phyloP scores from a whole-genome alignment of 2,113 vertebrate genomes.

The Paratilapia polleni region DNA sequence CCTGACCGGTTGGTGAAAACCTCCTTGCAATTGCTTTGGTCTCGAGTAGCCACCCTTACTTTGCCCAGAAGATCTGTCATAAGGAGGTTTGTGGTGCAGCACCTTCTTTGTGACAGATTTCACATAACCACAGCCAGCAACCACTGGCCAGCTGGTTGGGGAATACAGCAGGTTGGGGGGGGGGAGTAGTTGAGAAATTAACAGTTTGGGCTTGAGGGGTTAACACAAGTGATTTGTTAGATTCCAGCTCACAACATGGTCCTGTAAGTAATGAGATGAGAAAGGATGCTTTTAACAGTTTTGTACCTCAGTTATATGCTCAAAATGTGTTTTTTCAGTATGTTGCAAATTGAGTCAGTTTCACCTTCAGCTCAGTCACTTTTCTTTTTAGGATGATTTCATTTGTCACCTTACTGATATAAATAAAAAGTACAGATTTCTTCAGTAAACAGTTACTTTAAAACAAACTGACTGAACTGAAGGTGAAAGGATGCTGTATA shows the following conservation, averaged over 20 bases:
- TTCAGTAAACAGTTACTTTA: background rate
- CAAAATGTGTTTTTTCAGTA: conserved; percentile 2
- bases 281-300: conserved; percentile 17
- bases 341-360: background rate
- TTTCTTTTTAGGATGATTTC: background rate
- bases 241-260: conserved; percentile 14
- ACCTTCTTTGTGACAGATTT: background rate
- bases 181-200: background rate
- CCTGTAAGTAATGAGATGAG: background rate
- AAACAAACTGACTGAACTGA: conserved; percentile 13
- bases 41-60: no score
- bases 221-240: background rate
- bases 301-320: conserved; percentile 40
- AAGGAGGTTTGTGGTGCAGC: background rate
- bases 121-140: background rate
- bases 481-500: conserved; percentile 10
- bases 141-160: background rate
- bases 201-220: background rate
- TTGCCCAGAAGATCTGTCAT: no score
- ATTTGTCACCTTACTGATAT: background rate
- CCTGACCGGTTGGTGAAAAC: no score
- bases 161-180: background rate
- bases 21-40: background rate
- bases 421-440: background rate
- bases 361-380: conserved; percentile 20